Evolutionary conservation across 2,113 vertebrate genomes (phyloP).

Genomic region (Pungitius pungitius): DNA sequence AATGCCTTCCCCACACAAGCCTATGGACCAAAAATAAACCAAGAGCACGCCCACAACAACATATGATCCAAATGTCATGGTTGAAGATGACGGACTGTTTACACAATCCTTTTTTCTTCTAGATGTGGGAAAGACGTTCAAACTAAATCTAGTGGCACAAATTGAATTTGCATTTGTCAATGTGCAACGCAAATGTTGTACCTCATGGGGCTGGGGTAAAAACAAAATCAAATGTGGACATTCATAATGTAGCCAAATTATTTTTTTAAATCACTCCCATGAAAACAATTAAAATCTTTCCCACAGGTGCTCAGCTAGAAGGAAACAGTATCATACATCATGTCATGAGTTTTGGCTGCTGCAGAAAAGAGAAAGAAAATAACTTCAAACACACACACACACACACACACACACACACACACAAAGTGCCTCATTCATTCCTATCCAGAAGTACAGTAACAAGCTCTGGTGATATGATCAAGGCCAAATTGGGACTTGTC

Average conservation of each 20-base stretch:
- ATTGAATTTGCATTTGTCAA: constrained; percentile 3
- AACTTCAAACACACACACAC: background rate
- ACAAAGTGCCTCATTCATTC: constrained; percentile 31
- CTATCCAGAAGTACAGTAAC: constrained; percentile 37
- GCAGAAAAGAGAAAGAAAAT: constrained; percentile 21
- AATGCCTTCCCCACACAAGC: background rate
- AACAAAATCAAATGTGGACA: background rate
- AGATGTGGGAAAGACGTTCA: constrained; percentile 1
- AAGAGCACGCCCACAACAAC: background rate
- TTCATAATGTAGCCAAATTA: background rate
- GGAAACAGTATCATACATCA: constrained; percentile 12
- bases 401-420: constrained; percentile 18
- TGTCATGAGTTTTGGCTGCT: constrained; percentile 1
- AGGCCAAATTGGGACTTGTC: constrained; percentile 62
- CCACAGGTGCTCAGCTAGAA: constrained; percentile 19
- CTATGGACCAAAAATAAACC: background rate
- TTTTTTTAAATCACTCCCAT: no score
- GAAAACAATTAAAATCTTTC: background rate
- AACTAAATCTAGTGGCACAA: background rate
- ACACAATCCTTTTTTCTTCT: background rate
- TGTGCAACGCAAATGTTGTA: background rate
- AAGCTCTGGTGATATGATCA: constrained; percentile 55
- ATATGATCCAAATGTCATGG: constrained; percentile 1
- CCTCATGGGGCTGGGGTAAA: background rate
- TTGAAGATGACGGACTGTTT: background rate